These are phyloP conservation scores for Caranx melampygus DNA, from an alignment of 2,113 vertebrate species.

Conservation along the genomic window DNA sequence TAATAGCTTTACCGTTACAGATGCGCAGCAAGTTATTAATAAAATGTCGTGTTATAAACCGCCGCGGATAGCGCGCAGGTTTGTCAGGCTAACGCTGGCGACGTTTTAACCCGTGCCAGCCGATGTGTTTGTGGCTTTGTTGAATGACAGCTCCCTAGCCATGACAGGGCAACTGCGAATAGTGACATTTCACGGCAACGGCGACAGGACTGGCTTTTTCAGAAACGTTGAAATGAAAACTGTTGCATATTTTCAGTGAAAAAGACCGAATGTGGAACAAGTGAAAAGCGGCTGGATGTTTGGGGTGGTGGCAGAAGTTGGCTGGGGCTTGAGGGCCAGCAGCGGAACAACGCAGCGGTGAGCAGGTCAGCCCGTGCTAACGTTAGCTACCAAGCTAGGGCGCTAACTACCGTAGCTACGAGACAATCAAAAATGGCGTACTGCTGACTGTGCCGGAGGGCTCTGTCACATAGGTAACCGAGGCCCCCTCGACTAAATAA, in stretches of 20 bases:
- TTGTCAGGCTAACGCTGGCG: background rate
- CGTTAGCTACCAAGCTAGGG: slow-evolving; percentile 58
- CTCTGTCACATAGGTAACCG: background rate
- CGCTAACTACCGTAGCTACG: slow-evolving; percentile 57
- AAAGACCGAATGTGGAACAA: fast-evolving
- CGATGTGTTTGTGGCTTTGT: slow-evolving; percentile 64
- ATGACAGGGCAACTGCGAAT: slow-evolving; percentile 48
- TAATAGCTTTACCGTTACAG: slow-evolving; percentile 8
- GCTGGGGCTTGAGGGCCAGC: slow-evolving; percentile 3
- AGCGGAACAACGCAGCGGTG: slow-evolving; percentile 39
- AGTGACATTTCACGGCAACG: slow-evolving; percentile 4
- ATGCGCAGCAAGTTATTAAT: background rate
- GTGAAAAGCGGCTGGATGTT: background rate
- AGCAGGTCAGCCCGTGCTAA: slow-evolving; percentile 63
- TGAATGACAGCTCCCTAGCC: slow-evolving; percentile 76
- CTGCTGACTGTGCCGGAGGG: slow-evolving; percentile 25
- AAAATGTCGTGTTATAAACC: background rate
- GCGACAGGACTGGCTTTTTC: no score
- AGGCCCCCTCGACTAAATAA: background rate
- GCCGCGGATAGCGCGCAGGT: background rate
- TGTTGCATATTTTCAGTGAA: fast-evolving
- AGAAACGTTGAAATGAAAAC: background rate
- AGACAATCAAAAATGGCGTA: slow-evolving; percentile 76
- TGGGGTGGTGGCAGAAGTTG: background rate
- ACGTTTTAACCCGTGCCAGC: slow-evolving; percentile 34